These are phyloP conservation scores for Drosophila busckii DNA, from an alignment of 1,140 invertebrate species.

Conservation along the genomic window DNA sequence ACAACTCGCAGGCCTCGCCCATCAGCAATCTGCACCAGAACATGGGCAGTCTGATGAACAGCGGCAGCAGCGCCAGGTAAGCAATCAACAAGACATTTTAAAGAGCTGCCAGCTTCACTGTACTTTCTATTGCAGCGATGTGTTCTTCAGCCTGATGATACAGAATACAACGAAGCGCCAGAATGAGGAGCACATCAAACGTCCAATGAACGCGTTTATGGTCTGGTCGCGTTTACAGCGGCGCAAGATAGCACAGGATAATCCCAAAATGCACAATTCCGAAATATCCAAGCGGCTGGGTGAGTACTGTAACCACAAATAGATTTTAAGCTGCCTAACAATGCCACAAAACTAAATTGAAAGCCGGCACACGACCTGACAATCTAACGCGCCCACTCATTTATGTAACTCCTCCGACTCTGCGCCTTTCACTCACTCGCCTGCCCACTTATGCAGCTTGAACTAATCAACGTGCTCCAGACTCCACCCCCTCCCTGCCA, in stretches of 20 bases:
- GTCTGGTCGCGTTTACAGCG: conserved; percentile 92
- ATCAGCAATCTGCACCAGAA: conserved; percentile 78
- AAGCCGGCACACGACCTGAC: conserved; percentile 74
- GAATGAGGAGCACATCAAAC: conserved; percentile 83
- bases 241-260: conserved; percentile 96
- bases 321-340: conserved; percentile 18
- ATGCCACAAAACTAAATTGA: conserved; percentile 69
- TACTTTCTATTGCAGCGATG: conserved; percentile 47
- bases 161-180: conserved; percentile 76
- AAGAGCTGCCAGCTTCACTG: neutral
- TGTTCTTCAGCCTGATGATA: conserved; percentile 78
- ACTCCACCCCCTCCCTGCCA: conserved; percentile 6
- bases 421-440: neutral
- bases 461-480: conserved; percentile 69
- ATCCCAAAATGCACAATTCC: conserved; percentile 99
- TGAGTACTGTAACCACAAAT: conserved; percentile 78
- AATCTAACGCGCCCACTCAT: conserved; percentile 46
- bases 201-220: conserved; percentile 90
- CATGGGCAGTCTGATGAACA: conserved; percentile 78
- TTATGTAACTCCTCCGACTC: neutral
- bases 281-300: conserved; percentile 97
- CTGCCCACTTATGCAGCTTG: conserved; percentile 51
- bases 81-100: neutral
- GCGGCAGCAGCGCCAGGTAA: conserved; percentile 76
- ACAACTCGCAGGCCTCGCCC: conserved; percentile 72